Percentiles rank a stretch among this genome's conserved stretches.
Evolutionary conservation across 2,888 invertebrate species (phyloP).

Genomic region (Drosophila cracens): DNA sequence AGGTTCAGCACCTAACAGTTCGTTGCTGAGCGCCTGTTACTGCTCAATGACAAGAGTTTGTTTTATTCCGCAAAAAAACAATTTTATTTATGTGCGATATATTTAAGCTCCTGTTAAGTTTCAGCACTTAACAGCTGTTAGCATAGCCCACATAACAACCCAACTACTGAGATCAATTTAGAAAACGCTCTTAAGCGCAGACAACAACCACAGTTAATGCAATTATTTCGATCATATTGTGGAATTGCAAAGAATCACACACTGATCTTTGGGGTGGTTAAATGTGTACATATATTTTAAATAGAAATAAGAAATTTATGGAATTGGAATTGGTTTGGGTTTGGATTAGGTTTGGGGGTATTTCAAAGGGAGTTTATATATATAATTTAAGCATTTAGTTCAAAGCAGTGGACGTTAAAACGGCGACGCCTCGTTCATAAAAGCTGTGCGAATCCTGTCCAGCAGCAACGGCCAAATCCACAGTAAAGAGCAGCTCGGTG

Average conservation of each 20-base stretch:
- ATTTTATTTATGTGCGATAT: too few species aligned
- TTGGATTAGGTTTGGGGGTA: neutral
- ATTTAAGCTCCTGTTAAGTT: too few species aligned
- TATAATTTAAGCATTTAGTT: conserved; percentile 86
- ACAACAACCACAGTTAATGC: too few species aligned
- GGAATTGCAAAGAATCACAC: conserved; percentile 1
- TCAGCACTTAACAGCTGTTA: too few species aligned
- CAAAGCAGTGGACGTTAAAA: conserved; percentile 96
- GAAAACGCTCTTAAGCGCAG: too few species aligned
- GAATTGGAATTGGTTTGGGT: neutral
- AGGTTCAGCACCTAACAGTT: too few species aligned
- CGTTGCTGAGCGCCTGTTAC: too few species aligned
- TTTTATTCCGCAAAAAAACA: too few species aligned
- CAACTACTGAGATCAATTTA: too few species aligned
- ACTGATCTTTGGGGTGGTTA: conserved; percentile 38
- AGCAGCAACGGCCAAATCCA: conserved; percentile 95
- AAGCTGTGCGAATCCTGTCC: conserved; percentile 97
- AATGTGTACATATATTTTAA: conserved; percentile 28
- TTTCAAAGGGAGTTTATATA: neutral
- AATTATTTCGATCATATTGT: neutral
- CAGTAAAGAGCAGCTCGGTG: conserved; percentile 96
- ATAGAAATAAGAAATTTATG: neutral
- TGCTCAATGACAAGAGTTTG: too few species aligned
- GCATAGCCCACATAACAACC: too few species aligned
- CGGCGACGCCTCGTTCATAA: conserved; percentile 98